These are phyloP conservation scores for Karalla daura DNA, from an alignment of 2,797 vertebrate species.

Conservation along the genomic window DNA sequence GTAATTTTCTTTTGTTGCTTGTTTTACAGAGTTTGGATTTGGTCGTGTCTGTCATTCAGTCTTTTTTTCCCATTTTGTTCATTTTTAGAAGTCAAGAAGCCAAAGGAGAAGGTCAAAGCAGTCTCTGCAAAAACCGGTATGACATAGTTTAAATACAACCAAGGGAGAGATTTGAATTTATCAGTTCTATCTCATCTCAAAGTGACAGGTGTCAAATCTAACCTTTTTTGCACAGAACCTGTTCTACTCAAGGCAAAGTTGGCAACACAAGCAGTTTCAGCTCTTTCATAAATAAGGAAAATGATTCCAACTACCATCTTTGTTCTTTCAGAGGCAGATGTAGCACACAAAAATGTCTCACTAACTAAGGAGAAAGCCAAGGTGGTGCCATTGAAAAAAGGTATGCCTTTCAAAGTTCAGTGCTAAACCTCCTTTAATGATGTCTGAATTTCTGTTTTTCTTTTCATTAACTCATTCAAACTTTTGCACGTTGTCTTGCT, in stretches of 20 bases:
- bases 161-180: no score
- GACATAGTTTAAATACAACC: neutral
- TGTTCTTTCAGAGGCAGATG: conserved; percentile 39
- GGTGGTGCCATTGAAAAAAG: conserved; percentile 60
- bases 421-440: no score
- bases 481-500: neutral
- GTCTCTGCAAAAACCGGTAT: conserved; percentile 45
- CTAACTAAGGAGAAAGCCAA: conserved; percentile 65
- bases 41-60: neutral
- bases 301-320: no score
- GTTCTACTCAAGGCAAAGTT: conserved; percentile 45
- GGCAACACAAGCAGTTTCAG: no score
- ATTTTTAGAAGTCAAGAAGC: conserved; percentile 34
- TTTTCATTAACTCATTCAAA: neutral
- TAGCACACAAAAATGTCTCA: conserved; percentile 56
- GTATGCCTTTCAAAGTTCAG: conserved; percentile 29
- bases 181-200: neutral
- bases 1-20: conserved; percentile 22
- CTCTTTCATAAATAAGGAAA: no score
- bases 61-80: neutral
- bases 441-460: neutral
- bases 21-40: neutral
- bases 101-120: conserved; percentile 42
- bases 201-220: neutral
- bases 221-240: conserved; percentile 38